Evolutionary conservation across 2,888 invertebrate species (phyloP), one percentile per base, ranked within the genome.

Genomic region (Teinopalpus imperialis): DNA sequence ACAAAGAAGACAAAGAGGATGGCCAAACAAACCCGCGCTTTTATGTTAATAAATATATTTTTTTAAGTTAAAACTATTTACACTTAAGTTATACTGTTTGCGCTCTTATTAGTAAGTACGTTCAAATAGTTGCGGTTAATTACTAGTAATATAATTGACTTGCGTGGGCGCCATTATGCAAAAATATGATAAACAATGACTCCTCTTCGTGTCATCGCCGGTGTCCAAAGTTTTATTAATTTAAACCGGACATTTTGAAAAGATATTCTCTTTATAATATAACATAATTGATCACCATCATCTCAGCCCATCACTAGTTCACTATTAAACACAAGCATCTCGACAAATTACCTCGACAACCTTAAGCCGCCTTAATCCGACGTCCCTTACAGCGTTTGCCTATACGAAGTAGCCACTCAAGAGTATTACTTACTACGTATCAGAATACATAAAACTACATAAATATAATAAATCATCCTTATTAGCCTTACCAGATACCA

Each of bases 171-270:
- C 2, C 13, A 14, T 29, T 6, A 29, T 29, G 30, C 30, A 14
- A 30, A 14, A 14, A n/a, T 16, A 30, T 30, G 30, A 30, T 7
- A 30, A 14, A 30, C 30, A n/a, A n/a, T n/a, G n/a, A n/a, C n/a
- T n/a, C n/a, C n/a, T n/a, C n/a, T 3, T 14, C 7, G n/a, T n/a
- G 16, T 1, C 2, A 14, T 14, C 30, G 8, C 7, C 13, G 14
- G 14, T 14, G 16, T n/a, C 30, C 14, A 30, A 3, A 0, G 3
- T n/a, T 14, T 30, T 3, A 7, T 7, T 2, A 0, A 7, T 13
- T 13, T 1, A 13, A 13, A 6, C 12, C 12, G 29, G 29, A 29
- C 13, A 26, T 9, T 10, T 20, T 7, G 7, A 20, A 20, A 7
- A 20, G 5, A 20, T 1, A 3, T 7, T 7, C 7, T 7, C 7